Conservation (phyloP, 1,140 invertebrate genomes). For the Brachionus manjavacas region DNA sequence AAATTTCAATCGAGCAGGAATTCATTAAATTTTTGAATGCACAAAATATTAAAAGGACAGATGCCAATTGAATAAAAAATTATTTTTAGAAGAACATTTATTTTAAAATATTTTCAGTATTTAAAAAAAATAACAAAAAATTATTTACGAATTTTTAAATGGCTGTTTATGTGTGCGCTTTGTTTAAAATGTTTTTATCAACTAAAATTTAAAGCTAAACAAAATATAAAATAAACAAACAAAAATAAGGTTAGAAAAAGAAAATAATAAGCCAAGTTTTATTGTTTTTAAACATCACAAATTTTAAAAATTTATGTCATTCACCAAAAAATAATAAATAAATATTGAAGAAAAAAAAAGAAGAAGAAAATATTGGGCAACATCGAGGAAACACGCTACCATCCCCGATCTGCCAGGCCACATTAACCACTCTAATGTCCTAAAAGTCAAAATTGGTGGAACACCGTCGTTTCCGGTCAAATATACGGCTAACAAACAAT, state of each 20-base stretch:
- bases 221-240: background rate
- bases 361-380: too few species aligned
- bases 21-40: too few species aligned
- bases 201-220: slow-evolving; percentile 20
- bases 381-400: background rate
- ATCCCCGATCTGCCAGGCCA: background rate
- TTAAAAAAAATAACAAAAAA: background rate
- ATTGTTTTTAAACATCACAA: slow-evolving; percentile 29
- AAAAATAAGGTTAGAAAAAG: background rate
- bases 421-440: background rate
- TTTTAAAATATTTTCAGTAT: background rate
- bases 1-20: too few species aligned
- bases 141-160: background rate
- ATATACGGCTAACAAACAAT: background rate
- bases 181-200: background rate
- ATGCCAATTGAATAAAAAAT: background rate
- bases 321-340: slow-evolving; percentile 15
- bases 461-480: background rate
- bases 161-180: background rate
- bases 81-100: background rate
- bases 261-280: background rate
- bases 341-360: background rate
- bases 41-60: too few species aligned
- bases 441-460: background rate
- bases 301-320: slow-evolving; percentile 17